phyloP scores from a whole-genome alignment of 2,888 invertebrate genomes.

The Eupithecia inturbata region DNA sequence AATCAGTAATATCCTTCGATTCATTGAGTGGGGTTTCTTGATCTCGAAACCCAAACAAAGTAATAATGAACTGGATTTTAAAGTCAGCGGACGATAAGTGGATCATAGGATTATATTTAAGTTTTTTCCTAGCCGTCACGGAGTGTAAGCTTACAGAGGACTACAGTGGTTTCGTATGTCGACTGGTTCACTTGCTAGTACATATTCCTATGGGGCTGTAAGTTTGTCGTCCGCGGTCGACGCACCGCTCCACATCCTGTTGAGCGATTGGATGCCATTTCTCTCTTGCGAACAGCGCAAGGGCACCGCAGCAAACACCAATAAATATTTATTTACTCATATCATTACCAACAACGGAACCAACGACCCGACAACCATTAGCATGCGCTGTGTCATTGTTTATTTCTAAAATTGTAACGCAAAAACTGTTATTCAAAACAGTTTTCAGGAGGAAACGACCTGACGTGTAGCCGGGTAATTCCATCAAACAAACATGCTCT shows the following conservation, averaged over 20 bases:
- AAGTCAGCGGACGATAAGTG: constrained; percentile 27
- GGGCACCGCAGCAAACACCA: constrained; percentile 44
- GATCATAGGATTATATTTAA: constrained; percentile 33
- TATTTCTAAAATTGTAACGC: constrained; percentile 46
- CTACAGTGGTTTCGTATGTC: constrained; percentile 35
- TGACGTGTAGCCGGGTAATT: constrained; percentile 29
- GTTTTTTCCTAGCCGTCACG: constrained; percentile 16
- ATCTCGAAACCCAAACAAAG: constrained; percentile 19
- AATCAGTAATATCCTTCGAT: constrained; percentile 20
- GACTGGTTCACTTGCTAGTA: constrained; percentile 47
- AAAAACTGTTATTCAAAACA: constrained; percentile 37
- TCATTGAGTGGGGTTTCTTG: constrained; percentile 18
- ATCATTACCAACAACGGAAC: constrained; percentile 50
- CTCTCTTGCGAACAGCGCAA: constrained; percentile 61
- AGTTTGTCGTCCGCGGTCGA: constrained; percentile 72
- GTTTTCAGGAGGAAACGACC: constrained; percentile 30
- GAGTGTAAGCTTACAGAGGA: constrained; percentile 27
- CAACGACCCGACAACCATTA: constrained; percentile 49
- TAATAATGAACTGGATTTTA: constrained; percentile 18
- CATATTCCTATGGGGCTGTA: constrained; percentile 61
- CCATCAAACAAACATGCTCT: constrained; percentile 39
- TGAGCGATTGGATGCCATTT: constrained; percentile 57
- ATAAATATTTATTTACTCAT: constrained; percentile 57
- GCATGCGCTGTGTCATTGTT: constrained; percentile 55
- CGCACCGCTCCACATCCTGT: constrained; percentile 75